Base-by-base conservation (phyloP, 2,113 vertebrate genomes). In the Xiphophorus hellerii region DNA sequence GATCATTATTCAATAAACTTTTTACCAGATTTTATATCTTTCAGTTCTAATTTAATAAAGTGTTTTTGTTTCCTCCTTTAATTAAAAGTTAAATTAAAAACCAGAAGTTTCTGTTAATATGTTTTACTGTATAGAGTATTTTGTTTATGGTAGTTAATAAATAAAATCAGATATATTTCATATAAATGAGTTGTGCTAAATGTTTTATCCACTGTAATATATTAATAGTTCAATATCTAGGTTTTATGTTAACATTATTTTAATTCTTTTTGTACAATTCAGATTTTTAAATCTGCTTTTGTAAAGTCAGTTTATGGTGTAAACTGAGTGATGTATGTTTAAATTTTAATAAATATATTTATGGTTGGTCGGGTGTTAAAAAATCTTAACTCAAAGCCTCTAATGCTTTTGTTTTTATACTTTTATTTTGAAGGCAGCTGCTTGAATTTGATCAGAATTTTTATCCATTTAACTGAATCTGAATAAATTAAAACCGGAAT, bases 201-300 rank as follows among this genome's bases (percentile, higher is more conserved):
- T 27, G 54, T 77, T 85, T 69, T 78, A 72, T 76, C 84, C 68
- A 77, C 62, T 58, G 3, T 81, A 76, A 58, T 84, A 76, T 80
- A 48, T 69, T 51, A 71, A 76, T 76, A 66, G 28, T 60, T 66
- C 66, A n/a, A 73, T 62, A 69, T 65, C 22, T 42, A 60, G 30
- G 66, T 81, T 31, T 74, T 60, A 84, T 77, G 33, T 35, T 35
- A 7, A 35, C 7, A 33, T 44, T 77, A 12, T 44, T 61, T 63
- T 37, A 17, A 48, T 60, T 69, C 3, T 54, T 72, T 80, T 81
- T 54, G 9, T 77, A 88, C 65, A 68, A 35, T 80, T 84, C 60
- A 62, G 35, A 37, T 9, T 54, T 54, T 20, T 51, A 51, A 51
- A 20, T 14, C 44, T 48, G 15, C 14, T 48, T 48, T 17, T 17